phyloP scores from a whole-genome alignment of 2,888 invertebrate genomes.

The Perizoma affinitatum region DNA sequence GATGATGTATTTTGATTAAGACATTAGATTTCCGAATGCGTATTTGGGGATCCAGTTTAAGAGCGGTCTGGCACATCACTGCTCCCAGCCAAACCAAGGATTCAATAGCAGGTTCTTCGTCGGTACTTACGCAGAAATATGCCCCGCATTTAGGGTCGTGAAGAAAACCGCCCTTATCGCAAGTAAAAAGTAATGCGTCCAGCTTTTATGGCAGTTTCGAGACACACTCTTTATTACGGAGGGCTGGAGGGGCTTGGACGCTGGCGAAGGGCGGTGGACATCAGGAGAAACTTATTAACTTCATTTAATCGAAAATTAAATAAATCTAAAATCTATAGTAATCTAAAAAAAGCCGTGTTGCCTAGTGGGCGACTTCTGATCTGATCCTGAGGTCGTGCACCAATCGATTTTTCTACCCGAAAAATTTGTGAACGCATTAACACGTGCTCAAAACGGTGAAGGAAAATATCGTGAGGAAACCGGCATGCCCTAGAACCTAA shows the following conservation, averaged over 20 bases:
- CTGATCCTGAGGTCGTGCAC: too few species aligned
- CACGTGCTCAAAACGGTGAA: too few species aligned
- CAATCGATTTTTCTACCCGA: too few species aligned
- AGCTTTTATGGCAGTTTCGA: slow-evolving; percentile 82
- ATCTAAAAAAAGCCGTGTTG: too few species aligned
- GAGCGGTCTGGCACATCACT: slow-evolving; percentile 15
- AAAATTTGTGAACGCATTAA: too few species aligned
- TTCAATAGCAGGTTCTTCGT: slow-evolving; percentile 31
- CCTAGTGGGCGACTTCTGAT: too few species aligned
- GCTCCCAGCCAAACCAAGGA: slow-evolving; percentile 12
- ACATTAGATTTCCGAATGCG: not conserved
- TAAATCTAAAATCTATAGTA: too few species aligned
- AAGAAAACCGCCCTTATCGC: slow-evolving; percentile 76
- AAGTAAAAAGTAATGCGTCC: slow-evolving; percentile 82
- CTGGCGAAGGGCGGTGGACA: slow-evolving; percentile 39
- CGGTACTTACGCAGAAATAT: slow-evolving; percentile 56
- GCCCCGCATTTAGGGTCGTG: slow-evolving; percentile 46
- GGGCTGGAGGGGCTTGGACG: slow-evolving; percentile 69
- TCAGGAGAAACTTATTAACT: slow-evolving; percentile 36
- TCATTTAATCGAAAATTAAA: too few species aligned
- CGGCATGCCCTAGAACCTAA: too few species aligned
- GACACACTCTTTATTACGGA: slow-evolving; percentile 81
- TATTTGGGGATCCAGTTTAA: not conserved
- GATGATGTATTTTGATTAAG: too few species aligned
- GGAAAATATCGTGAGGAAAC: too few species aligned